Conservation (phyloP, 1,140 invertebrate species). For the Hylaeus anthracinus region DNA sequence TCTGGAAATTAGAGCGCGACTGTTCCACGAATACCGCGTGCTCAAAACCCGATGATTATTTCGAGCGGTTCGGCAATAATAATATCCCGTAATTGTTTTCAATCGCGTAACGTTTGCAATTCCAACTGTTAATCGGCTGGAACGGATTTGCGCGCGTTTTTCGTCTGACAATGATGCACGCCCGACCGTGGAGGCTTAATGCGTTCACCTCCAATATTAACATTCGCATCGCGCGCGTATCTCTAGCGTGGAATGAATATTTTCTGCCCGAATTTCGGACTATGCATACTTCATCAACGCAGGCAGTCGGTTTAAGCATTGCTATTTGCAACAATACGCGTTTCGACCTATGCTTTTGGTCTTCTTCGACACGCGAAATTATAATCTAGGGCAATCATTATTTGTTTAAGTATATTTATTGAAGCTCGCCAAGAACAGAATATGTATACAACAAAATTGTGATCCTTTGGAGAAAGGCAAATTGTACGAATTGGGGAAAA, state of each 20-base stretch:
- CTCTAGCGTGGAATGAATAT: conserved; percentile 14
- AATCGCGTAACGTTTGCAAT: conserved; percentile 16
- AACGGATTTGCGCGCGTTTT: conserved; percentile 18
- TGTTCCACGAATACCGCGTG: background rate
- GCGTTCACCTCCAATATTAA: conserved; percentile 4
- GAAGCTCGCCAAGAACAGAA: too few relatives aligned
- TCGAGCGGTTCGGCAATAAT: conserved; percentile 7
- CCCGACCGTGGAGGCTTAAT: conserved; percentile 1
- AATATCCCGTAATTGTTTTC: conserved; percentile 28
- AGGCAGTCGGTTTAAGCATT: too few relatives aligned
- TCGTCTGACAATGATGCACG: conserved; percentile 23
- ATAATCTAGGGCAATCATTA: too few relatives aligned
- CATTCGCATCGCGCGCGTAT: conserved; percentile 14
- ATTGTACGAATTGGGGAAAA: too few relatives aligned
- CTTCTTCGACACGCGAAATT: too few relatives aligned
- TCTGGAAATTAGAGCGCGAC: conserved; percentile 12
- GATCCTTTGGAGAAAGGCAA: too few relatives aligned
- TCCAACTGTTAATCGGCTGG: conserved; percentile 28
- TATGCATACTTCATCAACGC: too few relatives aligned
- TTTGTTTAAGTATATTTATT: too few relatives aligned
- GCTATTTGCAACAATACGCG: too few relatives aligned
- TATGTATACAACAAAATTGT: too few relatives aligned
- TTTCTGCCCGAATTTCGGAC: background rate
- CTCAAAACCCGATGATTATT: background rate
- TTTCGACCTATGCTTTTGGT: too few relatives aligned